These are phyloP conservation scores for Yponomeuta evonymella DNA, from an alignment of 2,888 invertebrate species.

Conservation along the genomic window DNA sequence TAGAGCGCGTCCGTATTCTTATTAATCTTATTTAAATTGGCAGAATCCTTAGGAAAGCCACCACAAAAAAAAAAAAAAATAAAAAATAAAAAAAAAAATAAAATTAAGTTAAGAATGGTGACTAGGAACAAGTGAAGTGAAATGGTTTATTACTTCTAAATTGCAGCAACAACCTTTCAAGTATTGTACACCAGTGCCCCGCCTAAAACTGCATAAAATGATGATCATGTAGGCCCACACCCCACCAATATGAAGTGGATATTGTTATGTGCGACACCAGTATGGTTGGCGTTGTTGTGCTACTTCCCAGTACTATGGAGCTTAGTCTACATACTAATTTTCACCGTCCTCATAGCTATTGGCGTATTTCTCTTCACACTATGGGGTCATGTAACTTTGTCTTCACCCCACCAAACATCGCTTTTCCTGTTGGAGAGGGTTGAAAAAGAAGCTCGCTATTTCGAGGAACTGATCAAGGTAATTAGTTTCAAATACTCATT, in stretches of 20 bases:
- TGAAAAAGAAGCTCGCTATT: constrained; percentile 77
- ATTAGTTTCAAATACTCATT: background rate
- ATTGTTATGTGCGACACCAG: constrained; percentile 37
- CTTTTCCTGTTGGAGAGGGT: constrained; percentile 75
- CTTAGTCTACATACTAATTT: constrained; percentile 42
- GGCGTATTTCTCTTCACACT: constrained; percentile 59
- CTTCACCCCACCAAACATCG: constrained; percentile 79
- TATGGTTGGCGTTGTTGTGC: constrained; percentile 47
- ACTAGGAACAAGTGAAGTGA: background rate
- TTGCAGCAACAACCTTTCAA: background rate
- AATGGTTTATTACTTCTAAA: background rate
- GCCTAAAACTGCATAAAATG: background rate
- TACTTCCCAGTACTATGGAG: constrained; percentile 52
- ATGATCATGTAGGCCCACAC: constrained; percentile 17
- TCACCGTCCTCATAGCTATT: constrained; percentile 44
- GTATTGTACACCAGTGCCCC: background rate
- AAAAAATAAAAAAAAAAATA: too few relatives aligned
- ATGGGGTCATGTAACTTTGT: constrained; percentile 79
- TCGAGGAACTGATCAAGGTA: constrained; percentile 79
- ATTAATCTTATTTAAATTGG: background rate
- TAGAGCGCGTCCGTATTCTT: background rate
- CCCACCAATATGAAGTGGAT: constrained; percentile 48
- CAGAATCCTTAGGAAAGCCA: too few relatives aligned
- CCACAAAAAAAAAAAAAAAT: too few relatives aligned
- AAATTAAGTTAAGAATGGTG: background rate